phyloP scores from a whole-genome alignment of 2,797 vertebrate species.

The Benthosema pterotum region DNA sequence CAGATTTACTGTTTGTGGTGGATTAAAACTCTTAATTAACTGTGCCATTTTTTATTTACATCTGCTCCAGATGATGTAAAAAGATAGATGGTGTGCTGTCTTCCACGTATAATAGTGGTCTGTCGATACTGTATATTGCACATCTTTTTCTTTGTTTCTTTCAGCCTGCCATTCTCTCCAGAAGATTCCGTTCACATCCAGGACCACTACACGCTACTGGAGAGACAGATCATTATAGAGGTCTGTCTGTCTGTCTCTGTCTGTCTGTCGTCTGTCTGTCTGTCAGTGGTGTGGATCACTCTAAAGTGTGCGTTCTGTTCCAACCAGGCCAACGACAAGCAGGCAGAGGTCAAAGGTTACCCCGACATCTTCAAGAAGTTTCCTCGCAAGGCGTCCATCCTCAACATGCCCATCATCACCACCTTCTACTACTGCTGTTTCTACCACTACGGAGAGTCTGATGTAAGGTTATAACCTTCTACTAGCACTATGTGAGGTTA shows the following conservation, averaged over 20 bases:
- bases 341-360: slow-evolving; percentile 83
- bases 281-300: neutral
- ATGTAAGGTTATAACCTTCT: too few species aligned
- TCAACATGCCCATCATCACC: slow-evolving; percentile 94
- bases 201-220: slow-evolving; percentile 93
- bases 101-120: too few species aligned
- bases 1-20: too few species aligned
- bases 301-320: neutral
- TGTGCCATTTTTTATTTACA: too few species aligned
- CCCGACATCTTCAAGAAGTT: slow-evolving; percentile 89
- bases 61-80: too few species aligned
- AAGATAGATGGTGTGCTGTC: too few species aligned
- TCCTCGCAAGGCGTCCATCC: slow-evolving; percentile 91
- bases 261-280: slow-evolving; percentile 28
- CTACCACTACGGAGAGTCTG: slow-evolving; percentile 91
- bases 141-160: neutral
- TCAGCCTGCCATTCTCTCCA: slow-evolving; percentile 83
- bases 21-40: too few species aligned
- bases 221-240: slow-evolving; percentile 96
- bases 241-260: slow-evolving; percentile 67
- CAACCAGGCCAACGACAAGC: slow-evolving; percentile 84
- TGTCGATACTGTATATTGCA: too few species aligned
- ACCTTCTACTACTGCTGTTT: slow-evolving; percentile 96
- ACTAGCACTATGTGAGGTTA: too few species aligned
- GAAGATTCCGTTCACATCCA: slow-evolving; percentile 88